Percentiles rank a stretch among this genome's conserved stretches.
Conservation (phyloP, 2,797 vertebrate genomes). For the Siniperca scherzeri region DNA sequence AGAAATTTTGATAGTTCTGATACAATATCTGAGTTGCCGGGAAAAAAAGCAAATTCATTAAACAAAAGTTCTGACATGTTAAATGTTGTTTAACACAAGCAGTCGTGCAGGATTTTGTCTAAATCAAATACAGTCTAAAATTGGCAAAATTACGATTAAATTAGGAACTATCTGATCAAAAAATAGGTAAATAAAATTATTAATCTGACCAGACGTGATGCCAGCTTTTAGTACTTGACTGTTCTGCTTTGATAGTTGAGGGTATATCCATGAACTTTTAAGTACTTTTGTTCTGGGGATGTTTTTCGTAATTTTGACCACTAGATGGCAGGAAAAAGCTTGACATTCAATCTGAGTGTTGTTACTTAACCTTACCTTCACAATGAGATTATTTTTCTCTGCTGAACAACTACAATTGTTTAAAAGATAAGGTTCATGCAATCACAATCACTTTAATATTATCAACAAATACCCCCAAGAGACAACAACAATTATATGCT, state of each 20-base stretch:
- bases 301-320: constrained; percentile 5
- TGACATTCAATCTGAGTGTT: not conserved
- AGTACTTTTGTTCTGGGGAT: not conserved
- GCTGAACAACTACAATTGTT: not conserved
- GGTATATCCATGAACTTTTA: not conserved
- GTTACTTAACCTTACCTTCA: not conserved
- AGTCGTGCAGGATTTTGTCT: no score
- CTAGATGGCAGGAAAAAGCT: constrained; percentile 44
- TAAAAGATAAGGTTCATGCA: not conserved
- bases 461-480: not conserved
- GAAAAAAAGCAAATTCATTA: not conserved
- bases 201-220: not conserved
- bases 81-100: not conserved
- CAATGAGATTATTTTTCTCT: not conserved
- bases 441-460: not conserved
- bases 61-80: not conserved
- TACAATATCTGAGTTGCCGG: no score
- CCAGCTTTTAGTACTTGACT: not conserved
- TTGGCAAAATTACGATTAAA: not conserved
- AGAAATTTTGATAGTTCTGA: not conserved
- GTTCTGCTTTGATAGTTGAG: not conserved
- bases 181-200: no score
- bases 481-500: not conserved
- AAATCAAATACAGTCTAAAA: not conserved
- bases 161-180: not conserved